phyloP scores from a whole-genome alignment of 2,888 invertebrate species.

The Athalia rosae region DNA sequence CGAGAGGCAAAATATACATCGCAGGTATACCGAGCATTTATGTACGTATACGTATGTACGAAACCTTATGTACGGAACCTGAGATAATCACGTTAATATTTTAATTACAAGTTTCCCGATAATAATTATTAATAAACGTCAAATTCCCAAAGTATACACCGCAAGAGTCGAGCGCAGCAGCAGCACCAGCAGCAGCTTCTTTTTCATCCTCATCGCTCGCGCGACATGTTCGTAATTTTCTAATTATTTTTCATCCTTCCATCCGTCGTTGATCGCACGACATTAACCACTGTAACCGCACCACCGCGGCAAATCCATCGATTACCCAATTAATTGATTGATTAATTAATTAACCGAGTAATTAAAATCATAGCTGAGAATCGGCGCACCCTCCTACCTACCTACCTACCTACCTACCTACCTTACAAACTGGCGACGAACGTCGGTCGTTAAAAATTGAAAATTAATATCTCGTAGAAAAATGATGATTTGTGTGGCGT shows the following conservation, averaged over 20 bases:
- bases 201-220: background rate
- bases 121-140: constrained; percentile 13
- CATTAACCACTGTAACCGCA: background rate
- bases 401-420: background rate
- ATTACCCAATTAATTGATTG: constrained; percentile 26
- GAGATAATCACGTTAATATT: constrained; percentile 10
- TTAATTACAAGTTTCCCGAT: constrained; percentile 33
- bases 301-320: background rate
- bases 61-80: background rate
- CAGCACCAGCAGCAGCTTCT: too few relatives aligned
- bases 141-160: background rate
- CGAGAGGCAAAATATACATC: too few relatives aligned
- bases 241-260: constrained; percentile 7
- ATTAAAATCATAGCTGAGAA: background rate
- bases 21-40: too few relatives aligned
- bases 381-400: background rate
- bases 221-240: background rate
- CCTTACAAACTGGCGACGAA: too few relatives aligned
- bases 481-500: too few relatives aligned
- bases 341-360: constrained; percentile 7
- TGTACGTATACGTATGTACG: too few relatives aligned
- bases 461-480: too few relatives aligned
- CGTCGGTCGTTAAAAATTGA: too few relatives aligned
- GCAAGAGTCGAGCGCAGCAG: background rate
- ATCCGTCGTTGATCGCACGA: background rate